These are phyloP conservation scores for Oenanthe melanoleuca DNA, from an alignment of 2,113 vertebrate species.

Conservation along the genomic window DNA sequence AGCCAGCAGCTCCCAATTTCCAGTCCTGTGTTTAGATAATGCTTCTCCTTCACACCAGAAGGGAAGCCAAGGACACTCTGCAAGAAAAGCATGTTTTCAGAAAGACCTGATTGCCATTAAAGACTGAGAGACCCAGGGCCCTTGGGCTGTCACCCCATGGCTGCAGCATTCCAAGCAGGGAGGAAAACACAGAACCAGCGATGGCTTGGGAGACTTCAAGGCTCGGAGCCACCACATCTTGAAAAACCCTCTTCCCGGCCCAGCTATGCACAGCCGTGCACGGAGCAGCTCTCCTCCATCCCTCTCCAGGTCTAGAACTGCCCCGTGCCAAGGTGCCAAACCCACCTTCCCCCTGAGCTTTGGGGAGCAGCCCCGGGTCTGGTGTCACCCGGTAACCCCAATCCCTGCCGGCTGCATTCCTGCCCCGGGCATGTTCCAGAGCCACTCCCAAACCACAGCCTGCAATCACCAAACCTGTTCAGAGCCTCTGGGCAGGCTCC, in stretches of 20 bases:
- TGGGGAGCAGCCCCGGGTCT: accelerated
- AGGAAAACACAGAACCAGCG: not conserved
- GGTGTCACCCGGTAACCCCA: accelerated
- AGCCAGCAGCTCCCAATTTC: not conserved
- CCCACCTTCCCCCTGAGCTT: not conserved
- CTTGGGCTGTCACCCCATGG: not conserved
- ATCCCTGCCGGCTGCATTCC: not conserved
- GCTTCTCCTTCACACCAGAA: conserved; percentile 23
- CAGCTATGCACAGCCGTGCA: not conserved
- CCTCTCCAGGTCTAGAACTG: not conserved
- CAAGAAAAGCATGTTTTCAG: not conserved
- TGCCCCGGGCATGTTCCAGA: not conserved
- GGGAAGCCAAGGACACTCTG: conserved; percentile 22
- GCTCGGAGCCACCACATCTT: not conserved
- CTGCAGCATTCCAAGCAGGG: not conserved
- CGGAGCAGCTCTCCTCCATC: not conserved
- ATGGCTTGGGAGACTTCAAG: not conserved
- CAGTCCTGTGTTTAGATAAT: not conserved
- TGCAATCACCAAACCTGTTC: not conserved
- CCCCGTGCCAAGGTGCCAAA: accelerated
- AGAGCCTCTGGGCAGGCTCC: not conserved
- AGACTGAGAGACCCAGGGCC: not conserved
- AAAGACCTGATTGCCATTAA: not conserved
- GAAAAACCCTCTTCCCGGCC: not conserved
- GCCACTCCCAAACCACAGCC: not conserved